Evolutionary conservation across 53 echinoderm and acorn worm species (phyloP), one percentile per base, ranked within the genome.

Genomic region (Zoroaster sp.): DNA sequence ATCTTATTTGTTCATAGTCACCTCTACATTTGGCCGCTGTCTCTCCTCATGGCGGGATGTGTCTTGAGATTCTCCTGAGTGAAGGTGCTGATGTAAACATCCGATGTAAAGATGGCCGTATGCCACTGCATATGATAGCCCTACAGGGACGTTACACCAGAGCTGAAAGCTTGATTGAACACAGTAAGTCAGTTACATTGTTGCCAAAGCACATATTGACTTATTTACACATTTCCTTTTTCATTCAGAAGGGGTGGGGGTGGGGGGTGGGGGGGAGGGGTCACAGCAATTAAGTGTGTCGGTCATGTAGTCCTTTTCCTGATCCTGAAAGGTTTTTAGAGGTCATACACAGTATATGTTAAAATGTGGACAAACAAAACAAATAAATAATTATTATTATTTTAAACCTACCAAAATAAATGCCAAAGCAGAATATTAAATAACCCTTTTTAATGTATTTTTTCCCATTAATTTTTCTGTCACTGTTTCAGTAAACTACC

Each of bases 111-210:
- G 95, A 98, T 51, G 98, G 98, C 17, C 88, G 95, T 17, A 95
- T 94, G 69, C 95, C 98, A 0, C 88, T 98, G 9, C 98, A 98
- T 86, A 98, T 98, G 98, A 98, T 95, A 66, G 98, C 98, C 13
- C 89, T 98, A 3, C 98, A 98, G 87, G 98, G 98, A 0, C 93
- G 95, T 35, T 96, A 94, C 52, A 94, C 98, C 20, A 69, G 98
- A 40, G 96, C 98, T 9, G 94, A 94, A 52, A 98, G 95, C 37
- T 74, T 96, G 11, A 91, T 96, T 40, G 95, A 98, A 85, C 94
- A 96, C 66, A 93, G 98, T 98, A 78, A 83, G 95, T 94, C 40
- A 43, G 3, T 67, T 21, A 32, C 28, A 23, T 14, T 12, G 3
- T 7, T 3, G 3, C 31, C 3, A 67, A 12, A 4, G 67, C 4